phyloP scores from a whole-genome alignment of 2,113 vertebrate genomes.

The Sula dactylatra region DNA sequence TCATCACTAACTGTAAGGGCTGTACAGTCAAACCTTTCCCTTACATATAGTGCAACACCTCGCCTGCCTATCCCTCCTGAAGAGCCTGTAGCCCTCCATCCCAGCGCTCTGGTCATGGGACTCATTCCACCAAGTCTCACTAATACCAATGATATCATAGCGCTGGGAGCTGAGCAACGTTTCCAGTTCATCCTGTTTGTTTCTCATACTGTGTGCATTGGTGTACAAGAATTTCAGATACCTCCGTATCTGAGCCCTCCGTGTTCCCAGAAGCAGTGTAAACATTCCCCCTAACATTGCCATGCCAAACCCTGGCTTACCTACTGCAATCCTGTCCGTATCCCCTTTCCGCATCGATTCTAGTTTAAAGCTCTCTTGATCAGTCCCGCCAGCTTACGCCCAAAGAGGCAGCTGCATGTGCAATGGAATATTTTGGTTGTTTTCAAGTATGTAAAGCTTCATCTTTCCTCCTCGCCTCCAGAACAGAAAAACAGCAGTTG shows the following conservation, averaged over 20 bases:
- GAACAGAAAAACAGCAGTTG: background rate
- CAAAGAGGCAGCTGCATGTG: background rate
- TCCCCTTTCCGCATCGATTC: background rate
- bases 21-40: too few relatives aligned
- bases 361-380: background rate
- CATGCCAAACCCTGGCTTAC: background rate
- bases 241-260: background rate
- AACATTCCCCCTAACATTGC: background rate
- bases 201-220: background rate
- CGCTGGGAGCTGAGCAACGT: background rate
- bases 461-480: background rate
- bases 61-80: background rate
- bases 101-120: background rate
- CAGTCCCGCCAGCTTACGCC: rapidly evolving
- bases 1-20: background rate
- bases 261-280: background rate
- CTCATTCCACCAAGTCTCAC: background rate
- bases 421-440: background rate
- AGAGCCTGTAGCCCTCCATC: background rate
- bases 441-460: background rate
- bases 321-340: background rate
- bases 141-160: background rate
- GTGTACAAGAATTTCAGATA: background rate
- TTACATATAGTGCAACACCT: background rate
- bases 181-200: background rate